Evolutionary conservation across 2,888 invertebrate genomes (phyloP).

Genomic region (Drosophila prolongata): DNA sequence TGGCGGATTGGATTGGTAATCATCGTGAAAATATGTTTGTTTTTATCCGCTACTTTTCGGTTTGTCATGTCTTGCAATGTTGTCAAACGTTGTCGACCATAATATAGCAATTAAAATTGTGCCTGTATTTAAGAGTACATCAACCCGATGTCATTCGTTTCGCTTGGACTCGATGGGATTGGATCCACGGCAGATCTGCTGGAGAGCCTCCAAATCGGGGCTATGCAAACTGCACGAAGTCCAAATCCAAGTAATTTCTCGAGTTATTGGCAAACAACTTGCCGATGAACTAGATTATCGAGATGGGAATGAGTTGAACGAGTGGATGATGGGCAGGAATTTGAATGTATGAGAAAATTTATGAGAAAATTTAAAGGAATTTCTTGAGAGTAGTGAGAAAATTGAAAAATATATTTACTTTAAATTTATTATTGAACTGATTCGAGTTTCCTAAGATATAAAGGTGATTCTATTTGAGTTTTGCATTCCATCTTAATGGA

Average conservation of each 20-base stretch:
- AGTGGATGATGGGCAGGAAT: constrained; percentile 32
- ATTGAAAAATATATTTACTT: too few relatives aligned
- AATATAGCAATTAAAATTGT: constrained; percentile 75
- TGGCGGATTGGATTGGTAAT: constrained; percentile 72
- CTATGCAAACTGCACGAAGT: constrained; percentile 37
- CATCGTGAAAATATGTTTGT: constrained; percentile 56
- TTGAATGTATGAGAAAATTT: constrained; percentile 2
- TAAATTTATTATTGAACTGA: too few relatives aligned
- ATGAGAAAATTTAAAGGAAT: constrained; percentile 4
- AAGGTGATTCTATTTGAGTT: too few relatives aligned
- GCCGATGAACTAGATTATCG: constrained; percentile 28
- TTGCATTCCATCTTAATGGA: too few relatives aligned
- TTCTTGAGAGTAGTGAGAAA: neutral
- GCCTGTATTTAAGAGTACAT: constrained; percentile 68
- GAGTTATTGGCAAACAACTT: constrained; percentile 41
- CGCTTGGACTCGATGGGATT: constrained; percentile 6
- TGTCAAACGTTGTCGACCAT: constrained; percentile 72
- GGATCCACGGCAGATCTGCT: constrained; percentile 6
- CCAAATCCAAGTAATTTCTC: constrained; percentile 25
- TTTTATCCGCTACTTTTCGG: constrained; percentile 29
- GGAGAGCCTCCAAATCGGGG: constrained; percentile 26
- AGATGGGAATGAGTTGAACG: constrained; percentile 32
- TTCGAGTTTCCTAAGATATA: too few relatives aligned
- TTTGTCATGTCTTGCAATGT: constrained; percentile 54
- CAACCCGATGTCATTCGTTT: constrained; percentile 59